Conservation (phyloP, 2,113 vertebrate species). For the Dissostichus mawsoni region DNA sequence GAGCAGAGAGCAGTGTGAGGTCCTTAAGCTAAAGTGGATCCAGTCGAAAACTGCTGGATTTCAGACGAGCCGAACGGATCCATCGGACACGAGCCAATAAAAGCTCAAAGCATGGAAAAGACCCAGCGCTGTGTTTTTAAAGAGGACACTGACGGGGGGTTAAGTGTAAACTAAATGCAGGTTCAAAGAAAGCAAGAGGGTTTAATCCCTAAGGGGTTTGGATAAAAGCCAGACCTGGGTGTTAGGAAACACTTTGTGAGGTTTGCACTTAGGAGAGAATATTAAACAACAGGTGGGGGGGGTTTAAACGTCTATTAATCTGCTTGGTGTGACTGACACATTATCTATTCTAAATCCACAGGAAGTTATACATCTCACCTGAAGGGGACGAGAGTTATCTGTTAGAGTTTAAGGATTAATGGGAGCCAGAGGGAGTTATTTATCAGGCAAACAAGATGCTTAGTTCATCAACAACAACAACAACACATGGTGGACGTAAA, state of each 20-base stretch:
- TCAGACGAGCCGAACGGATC: slow-evolving; percentile 17
- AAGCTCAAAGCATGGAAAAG: slow-evolving; percentile 45
- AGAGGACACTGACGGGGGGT: slow-evolving; percentile 31
- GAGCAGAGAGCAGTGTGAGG: slow-evolving; percentile 31
- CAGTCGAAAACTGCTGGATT: slow-evolving; percentile 40
- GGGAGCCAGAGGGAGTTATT: slow-evolving; percentile 18
- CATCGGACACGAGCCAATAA: slow-evolving; percentile 46
- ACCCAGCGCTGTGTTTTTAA: slow-evolving; percentile 11
- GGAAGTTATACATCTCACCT: slow-evolving; percentile 1
- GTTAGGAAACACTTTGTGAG: slow-evolving; percentile 23
- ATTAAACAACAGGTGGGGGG: slow-evolving; percentile 2
- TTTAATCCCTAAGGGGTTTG: slow-evolving; percentile 21
- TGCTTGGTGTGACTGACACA: background rate
- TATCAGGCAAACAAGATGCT: slow-evolving; percentile 17
- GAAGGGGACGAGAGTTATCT: background rate
- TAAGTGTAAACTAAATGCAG: slow-evolving; percentile 48
- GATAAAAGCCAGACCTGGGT: slow-evolving; percentile 27
- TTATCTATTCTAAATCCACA: slow-evolving; percentile 17
- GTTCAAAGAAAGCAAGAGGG: slow-evolving; percentile 34
- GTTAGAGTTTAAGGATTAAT: slow-evolving; percentile 8
- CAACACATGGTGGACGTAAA: slow-evolving; percentile 33
- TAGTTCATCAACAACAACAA: slow-evolving; percentile 13
- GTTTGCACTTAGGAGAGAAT: background rate
- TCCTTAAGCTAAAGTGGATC: slow-evolving; percentile 45
- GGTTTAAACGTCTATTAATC: background rate